Base-by-base conservation (phyloP, 2,888 invertebrate genomes). In the Malthinus seriepunctatus region DNA sequence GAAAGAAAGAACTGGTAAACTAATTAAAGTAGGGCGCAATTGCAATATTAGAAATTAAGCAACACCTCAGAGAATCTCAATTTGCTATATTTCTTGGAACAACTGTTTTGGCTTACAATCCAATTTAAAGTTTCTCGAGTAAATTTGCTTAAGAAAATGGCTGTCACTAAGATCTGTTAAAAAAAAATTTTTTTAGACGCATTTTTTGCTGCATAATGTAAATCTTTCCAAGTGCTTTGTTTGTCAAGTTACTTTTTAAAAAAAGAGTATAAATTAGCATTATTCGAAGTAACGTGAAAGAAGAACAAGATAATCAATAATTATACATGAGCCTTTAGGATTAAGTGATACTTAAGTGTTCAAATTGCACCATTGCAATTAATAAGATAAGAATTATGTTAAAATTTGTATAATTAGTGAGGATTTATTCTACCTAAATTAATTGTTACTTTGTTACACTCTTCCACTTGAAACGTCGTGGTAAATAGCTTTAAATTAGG, bases 71-170 rank as follows among this genome's bases (percentile, higher is more conserved):
- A 42, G 23, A 42, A 42, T n/a, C 39, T 42, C 39, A 42, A 42
- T 14, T 9, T 23, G 15, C n/a, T n/a, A n/a, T 42, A 42, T 15
- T 42, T 42, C 39, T 42, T 42, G 39, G 23, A 42, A 15, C 39
- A 42, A 42, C 39, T 42, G 39, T 42, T 42, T 23, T 42, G 39
- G 39, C 39, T 42, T 42, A 23, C 39, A 42, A 42, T 42, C 39
- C 15, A 42, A 42, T 42, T 42, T 42, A 42, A 42, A 42, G 9
- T 42, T 42, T 37, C 23, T 42, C 15, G 15, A 42, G 14, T 42
- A 42, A 42, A 42, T 42, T 42, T 15, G 39, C 23, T 42, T 42
- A n/a, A 42, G 39, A n/a, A 42, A 42, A 42, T 42, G 39, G 15
- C 39, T 42, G 39, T 42, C 39, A 42, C 39, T 42, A 42, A 42